Evolutionary conservation across 2,113 vertebrate genomes (phyloP).

Genomic region (Clarias magur): DNA sequence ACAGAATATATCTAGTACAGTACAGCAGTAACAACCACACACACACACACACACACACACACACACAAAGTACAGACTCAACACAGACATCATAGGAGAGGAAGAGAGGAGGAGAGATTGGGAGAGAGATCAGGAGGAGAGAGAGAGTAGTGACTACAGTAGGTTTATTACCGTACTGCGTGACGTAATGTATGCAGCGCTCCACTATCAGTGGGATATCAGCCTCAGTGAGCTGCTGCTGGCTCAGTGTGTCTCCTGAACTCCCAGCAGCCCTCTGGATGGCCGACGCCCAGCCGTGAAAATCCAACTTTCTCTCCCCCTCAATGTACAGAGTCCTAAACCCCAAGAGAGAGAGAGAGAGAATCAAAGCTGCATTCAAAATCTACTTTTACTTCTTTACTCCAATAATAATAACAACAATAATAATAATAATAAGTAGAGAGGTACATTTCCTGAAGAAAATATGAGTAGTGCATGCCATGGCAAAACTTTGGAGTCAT

Average conservation of each 20-base stretch:
- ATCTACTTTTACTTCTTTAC: not conserved
- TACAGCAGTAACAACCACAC: too few relatives aligned
- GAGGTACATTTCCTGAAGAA: too few relatives aligned
- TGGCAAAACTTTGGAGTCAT: too few relatives aligned
- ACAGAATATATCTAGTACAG: too few relatives aligned
- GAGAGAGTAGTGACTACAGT: not conserved
- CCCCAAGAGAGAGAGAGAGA: not conserved
- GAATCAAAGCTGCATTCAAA: not conserved
- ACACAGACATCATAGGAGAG: too few relatives aligned
- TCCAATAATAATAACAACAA: not conserved
- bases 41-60: too few relatives aligned
- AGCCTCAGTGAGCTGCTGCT: constrained; percentile 88
- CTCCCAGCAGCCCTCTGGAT: constrained; percentile 86
- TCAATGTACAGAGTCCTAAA: constrained; percentile 88
- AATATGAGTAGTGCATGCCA: too few relatives aligned
- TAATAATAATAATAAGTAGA: too few relatives aligned
- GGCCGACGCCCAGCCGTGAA: constrained; percentile 81
- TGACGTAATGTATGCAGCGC: constrained; percentile 90
- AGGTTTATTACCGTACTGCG: constrained; percentile 77
- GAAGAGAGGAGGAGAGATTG: too few relatives aligned
- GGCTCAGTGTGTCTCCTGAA: constrained; percentile 81
- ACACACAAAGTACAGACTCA: too few relatives aligned
- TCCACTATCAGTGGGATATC: constrained; percentile 89
- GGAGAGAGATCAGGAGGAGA: too few relatives aligned
- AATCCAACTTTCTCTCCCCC: constrained; percentile 87